These are phyloP conservation scores for Koerneria pararmatus DNA, from an alignment of 2,888 invertebrate genomes.

Conservation along the genomic window DNA sequence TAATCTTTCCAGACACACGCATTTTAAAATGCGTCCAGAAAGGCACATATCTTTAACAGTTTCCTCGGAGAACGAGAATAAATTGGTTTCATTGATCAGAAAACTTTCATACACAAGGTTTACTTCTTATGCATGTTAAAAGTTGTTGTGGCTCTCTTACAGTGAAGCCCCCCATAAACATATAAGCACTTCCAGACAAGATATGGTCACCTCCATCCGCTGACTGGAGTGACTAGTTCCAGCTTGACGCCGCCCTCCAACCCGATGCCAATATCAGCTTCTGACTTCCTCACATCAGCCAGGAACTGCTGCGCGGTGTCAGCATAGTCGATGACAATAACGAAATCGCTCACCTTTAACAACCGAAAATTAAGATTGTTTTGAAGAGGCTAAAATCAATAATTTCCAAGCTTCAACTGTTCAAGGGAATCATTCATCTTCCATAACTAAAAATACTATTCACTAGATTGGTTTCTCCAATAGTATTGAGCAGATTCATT, in stretches of 20 bases:
- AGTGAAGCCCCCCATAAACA: no score
- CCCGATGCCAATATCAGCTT: conserved; percentile 37
- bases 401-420: no score
- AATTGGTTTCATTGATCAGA: no score
- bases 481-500: no score
- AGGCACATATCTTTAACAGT: no score
- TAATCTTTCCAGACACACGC: no score
- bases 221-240: conserved; percentile 28
- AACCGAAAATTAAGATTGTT: conserved; percentile 6
- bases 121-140: no score
- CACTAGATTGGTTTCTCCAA: no score
- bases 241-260: conserved; percentile 38
- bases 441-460: neutral
- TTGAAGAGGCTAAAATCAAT: neutral
- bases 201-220: conserved; percentile 18
- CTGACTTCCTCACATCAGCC: conserved; percentile 41
- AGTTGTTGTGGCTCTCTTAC: no score
- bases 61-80: no score
- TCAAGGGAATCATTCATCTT: conserved; percentile 16
- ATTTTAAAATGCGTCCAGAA: no score
- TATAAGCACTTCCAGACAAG: neutral
- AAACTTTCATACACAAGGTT: no score
- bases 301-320: conserved; percentile 39
- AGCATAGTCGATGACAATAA: conserved; percentile 33
- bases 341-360: conserved; percentile 16